Evolutionary conservation across 2,797 vertebrate species (phyloP).

Genomic region (Kryptolebias ocellatus): DNA sequence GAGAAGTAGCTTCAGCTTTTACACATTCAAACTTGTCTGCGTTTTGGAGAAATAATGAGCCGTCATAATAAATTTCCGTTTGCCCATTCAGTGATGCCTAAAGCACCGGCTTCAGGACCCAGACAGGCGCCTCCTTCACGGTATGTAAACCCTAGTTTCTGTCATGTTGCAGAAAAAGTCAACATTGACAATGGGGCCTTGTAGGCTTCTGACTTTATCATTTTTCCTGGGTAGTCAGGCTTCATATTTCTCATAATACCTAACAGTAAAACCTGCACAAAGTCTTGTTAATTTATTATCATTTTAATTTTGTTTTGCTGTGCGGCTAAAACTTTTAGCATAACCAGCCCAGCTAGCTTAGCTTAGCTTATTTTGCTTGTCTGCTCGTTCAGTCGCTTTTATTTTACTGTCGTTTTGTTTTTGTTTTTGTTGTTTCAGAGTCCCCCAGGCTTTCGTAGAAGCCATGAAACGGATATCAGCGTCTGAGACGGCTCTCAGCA

Average conservation of each 20-base stretch:
- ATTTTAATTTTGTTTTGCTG: background rate
- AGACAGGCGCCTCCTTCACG: slow-evolving; percentile 4
- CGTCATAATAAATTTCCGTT: slow-evolving; percentile 4
- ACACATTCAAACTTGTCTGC: background rate
- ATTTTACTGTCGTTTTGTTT: background rate
- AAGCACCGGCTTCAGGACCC: background rate
- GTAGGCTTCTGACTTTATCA: background rate
- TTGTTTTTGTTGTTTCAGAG: slow-evolving; percentile 22
- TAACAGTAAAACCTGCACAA: background rate
- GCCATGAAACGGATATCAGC: slow-evolving; percentile 35
- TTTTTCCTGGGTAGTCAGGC: background rate
- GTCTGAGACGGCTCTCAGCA: background rate
- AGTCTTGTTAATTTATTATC: background rate
- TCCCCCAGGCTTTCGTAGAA: slow-evolving; percentile 38
- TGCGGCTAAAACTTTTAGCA: background rate
- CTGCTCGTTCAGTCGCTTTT: too few relatives aligned
- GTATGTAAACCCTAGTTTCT: slow-evolving; percentile 22
- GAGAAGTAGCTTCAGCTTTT: background rate
- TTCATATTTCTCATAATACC: background rate
- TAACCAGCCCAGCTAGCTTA: background rate
- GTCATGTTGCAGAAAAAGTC: too few relatives aligned
- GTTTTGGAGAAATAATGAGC: slow-evolving; percentile 36
- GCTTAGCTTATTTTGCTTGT: background rate
- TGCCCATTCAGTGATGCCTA: fast-evolving
- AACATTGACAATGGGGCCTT: background rate